These are phyloP conservation scores for Erethizon dorsatum DNA, from an alignment of 2,797 vertebrate genomes.

Conservation along the genomic window DNA sequence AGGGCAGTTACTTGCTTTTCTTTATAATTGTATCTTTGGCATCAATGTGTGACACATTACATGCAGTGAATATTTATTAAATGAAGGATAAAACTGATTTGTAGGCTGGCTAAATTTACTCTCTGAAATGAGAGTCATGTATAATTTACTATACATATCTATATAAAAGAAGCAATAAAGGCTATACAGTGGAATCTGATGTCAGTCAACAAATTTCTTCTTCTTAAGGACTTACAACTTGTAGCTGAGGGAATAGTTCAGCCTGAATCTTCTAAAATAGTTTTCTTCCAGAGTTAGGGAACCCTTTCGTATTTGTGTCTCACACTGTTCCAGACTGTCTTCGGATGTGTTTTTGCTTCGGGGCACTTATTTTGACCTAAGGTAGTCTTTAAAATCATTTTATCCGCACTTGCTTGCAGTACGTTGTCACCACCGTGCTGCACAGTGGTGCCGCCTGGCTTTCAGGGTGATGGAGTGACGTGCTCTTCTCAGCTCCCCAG, in stretches of 20 bases:
- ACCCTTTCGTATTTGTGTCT: slow-evolving; percentile 32
- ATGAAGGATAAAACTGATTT: slow-evolving; percentile 45
- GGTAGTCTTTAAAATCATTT: slow-evolving; percentile 39
- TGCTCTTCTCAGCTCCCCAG: neutral
- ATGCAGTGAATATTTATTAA: slow-evolving; percentile 38
- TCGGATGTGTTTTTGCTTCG: neutral
- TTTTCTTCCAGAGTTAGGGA: slow-evolving; percentile 48
- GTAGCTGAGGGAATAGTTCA: slow-evolving; percentile 1
- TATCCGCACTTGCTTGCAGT: slow-evolving; percentile 20
- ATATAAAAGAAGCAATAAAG: neutral
- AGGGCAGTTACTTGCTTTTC: slow-evolving; percentile 33
- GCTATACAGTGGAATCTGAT: slow-evolving; percentile 40
- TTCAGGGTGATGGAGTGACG: neutral
- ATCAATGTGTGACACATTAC: neutral
- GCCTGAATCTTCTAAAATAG: neutral
- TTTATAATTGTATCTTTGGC: slow-evolving; percentile 20
- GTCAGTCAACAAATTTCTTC: slow-evolving; percentile 22
- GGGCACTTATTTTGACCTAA: neutral
- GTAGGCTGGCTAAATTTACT: slow-evolving; percentile 51
- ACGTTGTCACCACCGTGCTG: neutral
- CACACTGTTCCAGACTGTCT: neutral
- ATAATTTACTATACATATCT: slow-evolving; percentile 16
- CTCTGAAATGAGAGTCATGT: slow-evolving; percentile 47
- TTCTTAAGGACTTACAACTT: slow-evolving; percentile 6
- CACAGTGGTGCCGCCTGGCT: neutral